A percentile compares a stretch with the other conserved stretches of the same genome.
Evolutionary conservation across 2,888 invertebrate species (phyloP).

Genomic region (Biston betularia): DNA sequence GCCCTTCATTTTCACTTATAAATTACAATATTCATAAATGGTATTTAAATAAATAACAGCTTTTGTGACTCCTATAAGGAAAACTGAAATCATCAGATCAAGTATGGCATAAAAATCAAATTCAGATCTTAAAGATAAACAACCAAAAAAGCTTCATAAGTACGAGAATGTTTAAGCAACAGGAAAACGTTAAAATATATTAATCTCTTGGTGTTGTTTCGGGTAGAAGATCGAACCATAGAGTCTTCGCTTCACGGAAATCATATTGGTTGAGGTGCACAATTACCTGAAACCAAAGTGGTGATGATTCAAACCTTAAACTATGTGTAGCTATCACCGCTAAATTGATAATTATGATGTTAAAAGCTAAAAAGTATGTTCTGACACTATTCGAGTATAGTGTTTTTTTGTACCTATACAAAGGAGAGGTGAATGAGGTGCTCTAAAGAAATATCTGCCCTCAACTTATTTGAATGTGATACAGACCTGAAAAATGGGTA

Average conservation of each 20-base stretch:
- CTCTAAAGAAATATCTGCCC: no score
- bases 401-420: no score
- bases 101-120: slow-evolving; percentile 47
- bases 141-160: slow-evolving; percentile 57
- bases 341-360: no score
- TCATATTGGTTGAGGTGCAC: slow-evolving; percentile 89
- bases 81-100: slow-evolving; percentile 48
- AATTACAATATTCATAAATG: slow-evolving; percentile 14
- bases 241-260: slow-evolving; percentile 88
- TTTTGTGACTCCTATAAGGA: slow-evolving; percentile 23
- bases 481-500: no score
- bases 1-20: slow-evolving; percentile 37
- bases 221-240: slow-evolving; percentile 91
- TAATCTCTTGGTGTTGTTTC: slow-evolving; percentile 79
- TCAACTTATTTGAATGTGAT: no score
- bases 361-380: no score
- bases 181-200: slow-evolving; percentile 15
- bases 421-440: no score
- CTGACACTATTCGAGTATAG: no score
- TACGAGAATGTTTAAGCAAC: slow-evolving; percentile 45
- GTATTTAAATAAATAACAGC: slow-evolving; percentile 28
- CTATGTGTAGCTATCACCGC: no score
- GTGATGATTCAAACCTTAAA: not conserved
- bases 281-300: slow-evolving; percentile 82
- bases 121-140: slow-evolving; percentile 36